phyloP scores from a whole-genome alignment of 2,113 vertebrate species.

The Colistium nudipinnis region DNA sequence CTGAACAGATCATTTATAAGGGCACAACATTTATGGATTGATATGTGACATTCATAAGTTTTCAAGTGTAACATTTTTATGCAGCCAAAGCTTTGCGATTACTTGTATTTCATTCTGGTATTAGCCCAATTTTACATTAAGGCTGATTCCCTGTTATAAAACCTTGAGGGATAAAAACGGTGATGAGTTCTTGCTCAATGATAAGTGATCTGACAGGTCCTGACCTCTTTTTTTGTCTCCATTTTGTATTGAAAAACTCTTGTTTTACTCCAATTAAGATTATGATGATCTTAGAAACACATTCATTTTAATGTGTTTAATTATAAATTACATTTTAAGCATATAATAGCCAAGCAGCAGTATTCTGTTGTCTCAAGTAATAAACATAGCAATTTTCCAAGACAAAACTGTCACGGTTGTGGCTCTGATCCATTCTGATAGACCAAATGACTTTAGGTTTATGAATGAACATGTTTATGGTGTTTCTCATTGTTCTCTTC shows the following conservation, averaged over 20 bases:
- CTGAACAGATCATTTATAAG: background rate
- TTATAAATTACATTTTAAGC: background rate
- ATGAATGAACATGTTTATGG: slow-evolving; percentile 32
- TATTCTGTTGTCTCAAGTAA: background rate
- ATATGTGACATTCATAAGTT: background rate
- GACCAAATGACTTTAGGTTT: background rate
- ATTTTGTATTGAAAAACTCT: too few species aligned
- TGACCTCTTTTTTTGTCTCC: background rate
- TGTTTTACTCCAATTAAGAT: background rate
- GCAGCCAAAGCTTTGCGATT: background rate
- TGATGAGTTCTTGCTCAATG: background rate
- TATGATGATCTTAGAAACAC: background rate
- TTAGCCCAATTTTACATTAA: background rate
- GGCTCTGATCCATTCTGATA: slow-evolving; percentile 1
- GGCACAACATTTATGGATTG: background rate
- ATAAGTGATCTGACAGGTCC: background rate
- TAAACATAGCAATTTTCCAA: slow-evolving; percentile 9
- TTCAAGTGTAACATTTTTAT: background rate
- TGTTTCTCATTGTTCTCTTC: slow-evolving; percentile 47
- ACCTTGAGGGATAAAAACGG: background rate
- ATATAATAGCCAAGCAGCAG: background rate
- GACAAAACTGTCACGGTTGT: background rate
- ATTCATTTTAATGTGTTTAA: background rate
- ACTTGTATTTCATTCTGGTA: background rate
- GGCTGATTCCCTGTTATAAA: background rate